Percentiles rank a stretch among this genome's conserved stretches.
phyloP scores from a whole-genome alignment of 2,113 vertebrate genomes.

The Bucco capensis region DNA sequence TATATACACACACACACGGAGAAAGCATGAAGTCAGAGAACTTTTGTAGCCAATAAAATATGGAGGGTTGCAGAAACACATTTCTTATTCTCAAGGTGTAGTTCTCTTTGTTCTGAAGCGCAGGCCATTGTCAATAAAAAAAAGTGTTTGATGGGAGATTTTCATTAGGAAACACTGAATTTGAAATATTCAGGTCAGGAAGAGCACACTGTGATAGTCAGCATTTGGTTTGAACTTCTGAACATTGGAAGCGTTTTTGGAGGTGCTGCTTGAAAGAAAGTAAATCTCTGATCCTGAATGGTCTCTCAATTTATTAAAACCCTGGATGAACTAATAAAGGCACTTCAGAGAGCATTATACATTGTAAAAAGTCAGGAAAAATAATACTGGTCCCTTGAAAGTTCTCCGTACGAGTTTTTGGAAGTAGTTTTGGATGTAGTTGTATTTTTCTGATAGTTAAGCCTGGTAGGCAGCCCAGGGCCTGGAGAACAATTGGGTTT shows the following conservation, averaged over 20 bases:
- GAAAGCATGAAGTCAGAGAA: slow-evolving; percentile 32
- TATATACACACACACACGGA: too few species aligned
- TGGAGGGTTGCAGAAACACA: not conserved
- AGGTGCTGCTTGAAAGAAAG: slow-evolving; percentile 25
- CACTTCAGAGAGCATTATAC: slow-evolving; percentile 37
- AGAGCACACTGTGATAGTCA: slow-evolving; percentile 32
- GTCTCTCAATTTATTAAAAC: slow-evolving; percentile 40
- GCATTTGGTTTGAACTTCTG: slow-evolving; percentile 26
- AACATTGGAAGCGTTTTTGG: slow-evolving; percentile 9
- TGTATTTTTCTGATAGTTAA: not conserved
- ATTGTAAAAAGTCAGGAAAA: slow-evolving; percentile 22
- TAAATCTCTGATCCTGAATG: slow-evolving; percentile 7
- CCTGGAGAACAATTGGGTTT: slow-evolving; percentile 29
- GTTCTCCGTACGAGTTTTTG: not conserved
- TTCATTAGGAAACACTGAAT: slow-evolving; percentile 27
- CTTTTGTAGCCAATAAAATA: slow-evolving; percentile 26
- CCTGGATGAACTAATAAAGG: slow-evolving; percentile 33
- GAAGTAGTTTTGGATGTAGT: not conserved
- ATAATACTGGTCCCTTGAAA: not conserved
- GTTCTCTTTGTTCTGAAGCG: slow-evolving; percentile 29
- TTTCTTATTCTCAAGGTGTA: slow-evolving; percentile 16
- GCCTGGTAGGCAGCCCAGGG: not conserved
- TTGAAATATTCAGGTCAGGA: slow-evolving; percentile 54
- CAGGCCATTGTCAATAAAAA: slow-evolving; percentile 34
- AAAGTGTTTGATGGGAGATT: slow-evolving; percentile 38